These are phyloP conservation scores for Apodemia zela DNA, from an alignment of 2,888 invertebrate genomes.

Conservation along the genomic window DNA sequence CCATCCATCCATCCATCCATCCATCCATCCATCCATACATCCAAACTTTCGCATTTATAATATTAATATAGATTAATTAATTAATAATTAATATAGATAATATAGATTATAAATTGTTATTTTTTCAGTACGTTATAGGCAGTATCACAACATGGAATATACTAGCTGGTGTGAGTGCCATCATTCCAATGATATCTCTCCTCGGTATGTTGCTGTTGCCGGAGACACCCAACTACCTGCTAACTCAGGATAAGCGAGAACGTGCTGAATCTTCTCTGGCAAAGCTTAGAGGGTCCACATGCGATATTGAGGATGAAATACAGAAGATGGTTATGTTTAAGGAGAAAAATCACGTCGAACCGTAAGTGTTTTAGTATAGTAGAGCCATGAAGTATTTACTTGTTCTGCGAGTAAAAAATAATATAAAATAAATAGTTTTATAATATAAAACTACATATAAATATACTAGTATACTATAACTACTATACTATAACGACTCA, in stretches of 20 bases:
- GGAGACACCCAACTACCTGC: conserved; percentile 86
- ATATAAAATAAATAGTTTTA: no score
- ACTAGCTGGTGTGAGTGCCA: conserved; percentile 82
- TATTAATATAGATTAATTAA: no score
- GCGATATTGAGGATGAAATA: conserved; percentile 82
- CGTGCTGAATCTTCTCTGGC: conserved; percentile 80
- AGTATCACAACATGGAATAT: conserved; percentile 82
- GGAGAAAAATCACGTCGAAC: conserved; percentile 82
- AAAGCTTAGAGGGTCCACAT: conserved; percentile 82
- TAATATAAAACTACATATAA: no score
- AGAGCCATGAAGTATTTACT: no score
- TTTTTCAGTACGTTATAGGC: conserved; percentile 81
- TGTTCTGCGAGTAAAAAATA: no score
- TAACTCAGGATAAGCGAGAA: conserved; percentile 80
- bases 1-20: no score
- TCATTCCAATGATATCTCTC: conserved; percentile 81
- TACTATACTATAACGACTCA: no score
- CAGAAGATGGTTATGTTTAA: conserved; percentile 81
- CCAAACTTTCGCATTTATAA: no score
- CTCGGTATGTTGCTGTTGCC: conserved; percentile 83
- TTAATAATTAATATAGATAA: no score
- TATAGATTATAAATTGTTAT: not conserved
- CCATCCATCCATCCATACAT: no score
- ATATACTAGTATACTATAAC: no score
- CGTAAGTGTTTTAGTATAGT: conserved; percentile 45